Evolutionary conservation across 2,888 invertebrate genomes (phyloP).

Genomic region (Podotricha telesiphe): DNA sequence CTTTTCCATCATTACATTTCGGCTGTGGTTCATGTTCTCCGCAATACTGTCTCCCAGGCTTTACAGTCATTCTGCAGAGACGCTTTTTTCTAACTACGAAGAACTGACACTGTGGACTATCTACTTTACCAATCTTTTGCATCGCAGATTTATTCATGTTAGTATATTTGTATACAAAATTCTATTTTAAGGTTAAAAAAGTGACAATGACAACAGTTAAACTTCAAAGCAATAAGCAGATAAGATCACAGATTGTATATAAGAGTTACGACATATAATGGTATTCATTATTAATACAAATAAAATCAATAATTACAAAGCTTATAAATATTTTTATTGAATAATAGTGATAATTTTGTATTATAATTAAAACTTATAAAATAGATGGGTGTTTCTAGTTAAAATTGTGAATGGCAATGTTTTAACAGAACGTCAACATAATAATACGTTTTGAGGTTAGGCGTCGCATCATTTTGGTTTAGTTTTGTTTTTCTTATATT

Average conservation of each 20-base stretch:
- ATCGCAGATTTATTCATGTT: constrained; percentile 31
- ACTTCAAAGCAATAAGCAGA: not conserved
- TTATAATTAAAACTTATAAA: not conserved
- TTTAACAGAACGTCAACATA: constrained; percentile 64
- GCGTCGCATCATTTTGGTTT: constrained; percentile 72
- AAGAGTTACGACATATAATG: too few species aligned
- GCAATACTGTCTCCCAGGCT: constrained; percentile 87
- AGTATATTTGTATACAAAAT: not conserved
- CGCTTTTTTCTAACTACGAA: constrained; percentile 89
- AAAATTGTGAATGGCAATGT: constrained; percentile 46
- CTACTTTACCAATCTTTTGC: constrained; percentile 15
- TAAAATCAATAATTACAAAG: not conserved
- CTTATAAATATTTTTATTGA: too few species aligned
- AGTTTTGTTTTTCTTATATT: constrained; percentile 71
- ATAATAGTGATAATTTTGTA: too few species aligned
- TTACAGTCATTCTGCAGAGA: constrained; percentile 89
- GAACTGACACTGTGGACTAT: constrained; percentile 80
- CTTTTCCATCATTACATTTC: constrained; percentile 55
- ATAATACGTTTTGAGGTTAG: constrained; percentile 67
- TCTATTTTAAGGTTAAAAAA: constrained; percentile 8
- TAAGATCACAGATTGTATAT: too few species aligned
- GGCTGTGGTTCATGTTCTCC: constrained; percentile 86
- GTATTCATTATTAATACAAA: not conserved
- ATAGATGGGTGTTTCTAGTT: not conserved
- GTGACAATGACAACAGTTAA: not conserved